phyloP scores from a whole-genome alignment of 2,797 vertebrate genomes.

The Mormyrops attenuatus region DNA sequence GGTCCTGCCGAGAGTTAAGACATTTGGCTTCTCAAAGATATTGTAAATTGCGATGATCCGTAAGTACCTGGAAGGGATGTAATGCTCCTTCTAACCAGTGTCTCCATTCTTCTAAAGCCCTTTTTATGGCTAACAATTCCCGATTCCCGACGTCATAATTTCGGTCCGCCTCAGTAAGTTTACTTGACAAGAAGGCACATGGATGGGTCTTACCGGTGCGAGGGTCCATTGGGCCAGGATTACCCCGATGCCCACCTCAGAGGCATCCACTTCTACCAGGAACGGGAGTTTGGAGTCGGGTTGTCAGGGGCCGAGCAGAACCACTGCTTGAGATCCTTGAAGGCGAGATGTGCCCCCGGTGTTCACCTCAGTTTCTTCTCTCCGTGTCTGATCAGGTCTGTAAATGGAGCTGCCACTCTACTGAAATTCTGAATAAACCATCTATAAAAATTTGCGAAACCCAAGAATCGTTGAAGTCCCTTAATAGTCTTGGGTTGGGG shows the following conservation, averaged over 20 bases:
- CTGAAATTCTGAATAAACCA: neutral
- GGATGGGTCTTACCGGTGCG: neutral
- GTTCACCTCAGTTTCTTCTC: neutral
- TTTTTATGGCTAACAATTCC: neutral
- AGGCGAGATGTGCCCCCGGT: neutral
- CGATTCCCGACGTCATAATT: neutral
- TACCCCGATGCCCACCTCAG: neutral
- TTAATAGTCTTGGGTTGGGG: neutral
- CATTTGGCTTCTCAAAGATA: neutral
- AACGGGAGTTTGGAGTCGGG: neutral
- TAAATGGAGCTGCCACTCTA: neutral
- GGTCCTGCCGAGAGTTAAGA: neutral
- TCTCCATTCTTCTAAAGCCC: neutral
- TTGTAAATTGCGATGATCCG: neutral
- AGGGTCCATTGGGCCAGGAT: neutral
- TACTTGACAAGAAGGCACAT: neutral
- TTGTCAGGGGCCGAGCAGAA: neutral
- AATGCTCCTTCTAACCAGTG: neutral
- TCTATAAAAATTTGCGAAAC: neutral
- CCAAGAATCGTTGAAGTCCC: neutral
- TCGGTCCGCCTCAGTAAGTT: neutral
- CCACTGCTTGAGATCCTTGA: neutral
- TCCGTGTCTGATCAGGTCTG: neutral
- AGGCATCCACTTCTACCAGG: neutral
- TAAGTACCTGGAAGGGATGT: neutral